These are phyloP conservation scores for Echiichthys vipera DNA, from an alignment of 2,797 vertebrate genomes.

Conservation along the genomic window DNA sequence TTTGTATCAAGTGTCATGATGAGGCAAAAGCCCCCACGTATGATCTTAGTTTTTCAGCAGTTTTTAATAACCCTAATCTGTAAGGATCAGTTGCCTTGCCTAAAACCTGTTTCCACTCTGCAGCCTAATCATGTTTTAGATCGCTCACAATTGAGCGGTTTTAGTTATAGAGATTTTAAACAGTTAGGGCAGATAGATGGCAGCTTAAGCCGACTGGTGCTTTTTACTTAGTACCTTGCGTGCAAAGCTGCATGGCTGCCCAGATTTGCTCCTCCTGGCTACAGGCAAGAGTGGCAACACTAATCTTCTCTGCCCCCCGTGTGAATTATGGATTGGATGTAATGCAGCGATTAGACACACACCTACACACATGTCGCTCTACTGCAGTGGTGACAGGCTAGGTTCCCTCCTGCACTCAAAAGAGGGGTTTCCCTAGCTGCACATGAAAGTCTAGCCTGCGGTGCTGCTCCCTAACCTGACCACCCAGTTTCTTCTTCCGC, in stretches of 20 bases:
- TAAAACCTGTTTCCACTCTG: neutral
- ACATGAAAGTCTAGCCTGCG: slow-evolving; percentile 4
- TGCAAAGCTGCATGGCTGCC: slow-evolving; percentile 63
- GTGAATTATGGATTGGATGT: slow-evolving; percentile 73
- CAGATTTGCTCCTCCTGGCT: slow-evolving; percentile 53
- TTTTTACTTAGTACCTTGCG: slow-evolving; percentile 40
- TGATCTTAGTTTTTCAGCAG: neutral
- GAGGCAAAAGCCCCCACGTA: slow-evolving; percentile 13
- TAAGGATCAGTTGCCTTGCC: neutral
- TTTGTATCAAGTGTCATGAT: slow-evolving; percentile 18
- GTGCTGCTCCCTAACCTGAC: slow-evolving; percentile 2
- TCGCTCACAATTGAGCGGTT: neutral
- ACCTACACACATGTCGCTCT: slow-evolving; percentile 13
- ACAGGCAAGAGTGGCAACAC: slow-evolving; percentile 34
- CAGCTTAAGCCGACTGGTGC: neutral
- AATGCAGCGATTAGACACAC: slow-evolving; percentile 65
- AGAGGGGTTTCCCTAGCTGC: slow-evolving; percentile 25
- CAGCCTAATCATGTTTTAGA: neutral
- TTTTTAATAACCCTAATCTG: slow-evolving; percentile 3
- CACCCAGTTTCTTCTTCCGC: slow-evolving; percentile 29
- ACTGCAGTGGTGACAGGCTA: slow-evolving; percentile 21
- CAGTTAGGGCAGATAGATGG: neutral
- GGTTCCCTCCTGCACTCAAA: slow-evolving; percentile 4
- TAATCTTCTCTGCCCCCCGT: slow-evolving; percentile 49
- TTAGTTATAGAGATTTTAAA: neutral